phyloP scores from a whole-genome alignment of 1,140 invertebrate genomes.

The Brachionus koreanus region DNA sequence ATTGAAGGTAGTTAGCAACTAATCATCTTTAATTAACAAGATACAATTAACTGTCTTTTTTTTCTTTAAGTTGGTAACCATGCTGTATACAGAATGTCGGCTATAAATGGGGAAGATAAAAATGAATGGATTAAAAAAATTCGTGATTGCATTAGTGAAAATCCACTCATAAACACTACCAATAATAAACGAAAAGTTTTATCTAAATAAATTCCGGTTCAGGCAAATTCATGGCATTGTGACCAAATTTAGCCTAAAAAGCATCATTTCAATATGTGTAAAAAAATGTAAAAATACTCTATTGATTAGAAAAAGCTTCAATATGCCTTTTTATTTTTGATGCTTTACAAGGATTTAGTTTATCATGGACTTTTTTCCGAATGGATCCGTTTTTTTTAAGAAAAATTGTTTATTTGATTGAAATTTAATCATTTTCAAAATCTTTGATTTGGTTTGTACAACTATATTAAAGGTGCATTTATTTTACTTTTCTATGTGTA shows the following conservation, averaged over 20 bases:
- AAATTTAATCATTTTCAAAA: constrained; percentile 2
- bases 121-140: constrained; percentile 78
- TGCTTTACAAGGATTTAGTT: neutral
- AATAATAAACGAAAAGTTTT: constrained; percentile 27
- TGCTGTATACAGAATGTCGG: constrained; percentile 89
- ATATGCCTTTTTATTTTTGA: neutral
- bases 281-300: neutral
- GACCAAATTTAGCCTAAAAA: neutral
- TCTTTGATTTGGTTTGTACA: neutral
- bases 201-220: constrained; percentile 19
- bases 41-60: neutral
- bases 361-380: neutral
- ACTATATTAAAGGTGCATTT: constrained; percentile 2
- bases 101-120: constrained; percentile 85
- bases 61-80: constrained; percentile 67
- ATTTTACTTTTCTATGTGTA: neutral
- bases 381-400: neutral
- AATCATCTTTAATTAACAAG: neutral
- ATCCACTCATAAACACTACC: constrained; percentile 8
- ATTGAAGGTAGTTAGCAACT: constrained; percentile 60
- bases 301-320: neutral
- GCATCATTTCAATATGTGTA: neutral
- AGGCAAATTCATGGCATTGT: neutral
- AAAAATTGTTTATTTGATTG: constrained; percentile 2
- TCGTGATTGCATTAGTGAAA: constrained; percentile 41